These are phyloP conservation scores for Popillia japonica DNA, from an alignment of 1,140 invertebrate genomes.

Conservation along the genomic window DNA sequence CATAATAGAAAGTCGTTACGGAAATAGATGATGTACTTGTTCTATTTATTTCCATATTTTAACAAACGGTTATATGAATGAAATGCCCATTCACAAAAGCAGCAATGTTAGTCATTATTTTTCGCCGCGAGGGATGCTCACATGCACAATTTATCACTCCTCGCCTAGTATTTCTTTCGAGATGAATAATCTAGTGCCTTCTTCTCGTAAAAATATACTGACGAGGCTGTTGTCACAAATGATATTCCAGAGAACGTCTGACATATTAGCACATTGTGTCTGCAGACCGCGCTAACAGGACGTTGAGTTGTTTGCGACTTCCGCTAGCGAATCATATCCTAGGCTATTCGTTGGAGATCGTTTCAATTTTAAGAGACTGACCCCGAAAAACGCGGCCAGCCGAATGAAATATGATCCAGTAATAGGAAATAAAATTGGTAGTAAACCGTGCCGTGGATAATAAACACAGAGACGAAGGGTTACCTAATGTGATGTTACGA, in stretches of 20 bases:
- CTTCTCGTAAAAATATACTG: background rate
- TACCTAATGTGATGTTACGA: constrained; percentile 35
- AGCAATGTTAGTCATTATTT: too few species aligned
- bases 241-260: background rate
- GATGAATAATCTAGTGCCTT: background rate
- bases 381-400: background rate
- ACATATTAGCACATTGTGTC: constrained; percentile 24
- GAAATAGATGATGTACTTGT: too few species aligned
- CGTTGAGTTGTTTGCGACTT: constrained; percentile 15
- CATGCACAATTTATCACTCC: background rate
- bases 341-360: background rate
- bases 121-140: background rate
- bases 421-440: constrained; percentile 31
- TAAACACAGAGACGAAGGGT: background rate
- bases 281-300: constrained; percentile 5
- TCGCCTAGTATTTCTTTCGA: background rate
- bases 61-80: too few species aligned
- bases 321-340: background rate
- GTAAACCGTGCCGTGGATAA: constrained; percentile 31
- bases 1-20: too few species aligned
- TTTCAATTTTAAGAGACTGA: constrained; percentile 32
- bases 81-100: too few species aligned
- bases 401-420: constrained; percentile 31
- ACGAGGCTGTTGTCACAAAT: constrained; percentile 2
- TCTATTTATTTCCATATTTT: too few species aligned